Evolutionary conservation across 2,888 invertebrate species (phyloP).

Genomic region (Alloplasta piceator): DNA sequence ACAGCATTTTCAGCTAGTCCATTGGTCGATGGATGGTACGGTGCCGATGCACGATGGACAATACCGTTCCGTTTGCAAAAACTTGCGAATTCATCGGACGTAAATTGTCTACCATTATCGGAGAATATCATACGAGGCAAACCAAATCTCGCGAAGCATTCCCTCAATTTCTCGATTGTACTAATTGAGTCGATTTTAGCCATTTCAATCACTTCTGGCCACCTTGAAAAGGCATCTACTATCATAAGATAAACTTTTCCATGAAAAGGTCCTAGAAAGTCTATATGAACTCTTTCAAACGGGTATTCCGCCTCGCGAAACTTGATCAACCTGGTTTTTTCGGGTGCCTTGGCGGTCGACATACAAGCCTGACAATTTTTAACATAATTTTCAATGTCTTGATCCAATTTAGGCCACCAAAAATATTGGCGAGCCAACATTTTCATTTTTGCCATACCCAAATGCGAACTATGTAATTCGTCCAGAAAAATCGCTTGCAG

Average conservation of each 20-base stretch:
- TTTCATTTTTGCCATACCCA: no score
- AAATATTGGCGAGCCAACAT: no score
- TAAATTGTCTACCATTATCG: conserved; percentile 62
- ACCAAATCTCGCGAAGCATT: conserved; percentile 60
- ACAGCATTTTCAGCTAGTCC: conserved; percentile 58
- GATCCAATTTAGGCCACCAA: conserved; percentile 63
- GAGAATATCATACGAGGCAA: conserved; percentile 61
- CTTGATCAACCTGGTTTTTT: conserved; percentile 46
- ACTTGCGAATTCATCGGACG: conserved; percentile 38
- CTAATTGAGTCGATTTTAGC: conserved; percentile 10
- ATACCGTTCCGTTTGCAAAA: conserved; percentile 61
- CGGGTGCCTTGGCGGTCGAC: no score
- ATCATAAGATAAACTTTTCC: conserved; percentile 60
- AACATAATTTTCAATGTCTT: no score
- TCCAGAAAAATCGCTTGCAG: conserved; percentile 28
- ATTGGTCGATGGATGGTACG: conserved; percentile 57
- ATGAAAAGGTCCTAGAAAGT: conserved; percentile 62
- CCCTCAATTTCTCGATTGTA: conserved; percentile 61
- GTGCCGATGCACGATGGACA: conserved; percentile 49
- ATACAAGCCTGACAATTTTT: no score
- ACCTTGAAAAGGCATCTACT: conserved; percentile 61
- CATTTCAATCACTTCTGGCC: conserved; percentile 62
- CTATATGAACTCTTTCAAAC: conserved; percentile 63
- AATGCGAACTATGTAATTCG: no score
- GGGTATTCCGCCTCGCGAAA: conserved; percentile 38